Conservation (phyloP, 2,113 vertebrate genomes). For the Rostratula benghalensis region DNA sequence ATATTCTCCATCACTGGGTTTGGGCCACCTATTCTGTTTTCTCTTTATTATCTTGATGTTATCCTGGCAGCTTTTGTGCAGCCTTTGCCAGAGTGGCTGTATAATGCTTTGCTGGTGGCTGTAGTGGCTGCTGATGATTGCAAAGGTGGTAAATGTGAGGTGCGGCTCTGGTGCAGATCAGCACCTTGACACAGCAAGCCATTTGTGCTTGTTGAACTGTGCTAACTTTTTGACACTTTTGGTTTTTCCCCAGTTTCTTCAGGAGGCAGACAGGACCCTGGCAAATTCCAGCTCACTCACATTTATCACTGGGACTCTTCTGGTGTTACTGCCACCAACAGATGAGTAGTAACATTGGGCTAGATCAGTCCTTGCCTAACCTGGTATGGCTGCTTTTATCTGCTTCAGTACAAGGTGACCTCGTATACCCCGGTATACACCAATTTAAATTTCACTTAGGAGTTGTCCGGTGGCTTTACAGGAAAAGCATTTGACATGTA, state of each 20-base stretch:
- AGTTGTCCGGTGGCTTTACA: neutral
- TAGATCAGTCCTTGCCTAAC: neutral
- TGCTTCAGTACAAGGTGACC: neutral
- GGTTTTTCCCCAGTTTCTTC: neutral
- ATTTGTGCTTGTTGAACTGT: neutral
- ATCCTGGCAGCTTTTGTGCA: neutral
- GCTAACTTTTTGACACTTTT: neutral
- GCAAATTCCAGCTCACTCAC: neutral
- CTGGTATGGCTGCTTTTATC: neutral
- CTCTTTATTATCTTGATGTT: neutral
- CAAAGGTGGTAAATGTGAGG: accelerated
- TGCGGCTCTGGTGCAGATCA: neutral
- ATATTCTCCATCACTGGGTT: neutral
- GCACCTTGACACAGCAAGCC: neutral
- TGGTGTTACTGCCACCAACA: neutral
- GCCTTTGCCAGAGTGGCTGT: neutral
- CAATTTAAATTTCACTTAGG: neutral
- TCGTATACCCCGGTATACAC: accelerated
- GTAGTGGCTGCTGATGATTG: neutral
- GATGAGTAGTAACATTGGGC: neutral
- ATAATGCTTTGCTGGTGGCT: neutral
- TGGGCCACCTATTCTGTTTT: neutral
- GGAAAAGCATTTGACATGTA: neutral
- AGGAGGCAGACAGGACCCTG: neutral
- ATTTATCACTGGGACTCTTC: neutral